Percentiles rank a stretch among this genome's conserved stretches.
phyloP scores from a whole-genome alignment of 2,113 vertebrate species.

The Pampusana beccarii region DNA sequence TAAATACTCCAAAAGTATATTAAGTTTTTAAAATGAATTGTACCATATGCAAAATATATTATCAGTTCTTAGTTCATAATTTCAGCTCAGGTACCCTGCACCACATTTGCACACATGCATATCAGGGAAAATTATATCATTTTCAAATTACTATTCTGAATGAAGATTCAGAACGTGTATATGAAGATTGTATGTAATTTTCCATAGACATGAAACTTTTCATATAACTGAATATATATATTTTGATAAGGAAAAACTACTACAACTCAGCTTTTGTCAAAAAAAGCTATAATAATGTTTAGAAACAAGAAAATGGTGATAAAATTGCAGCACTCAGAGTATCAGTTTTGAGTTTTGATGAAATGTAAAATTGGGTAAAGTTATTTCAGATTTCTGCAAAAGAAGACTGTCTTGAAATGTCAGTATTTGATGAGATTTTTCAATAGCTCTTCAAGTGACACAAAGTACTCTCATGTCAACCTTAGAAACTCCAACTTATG shows the following conservation, averaged over 20 bases:
- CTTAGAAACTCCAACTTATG: neutral
- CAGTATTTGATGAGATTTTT: slow-evolving; percentile 2
- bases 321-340: neutral
- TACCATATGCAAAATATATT: neutral
- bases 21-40: neutral
- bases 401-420: slow-evolving; percentile 8
- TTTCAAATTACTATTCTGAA: slow-evolving; percentile 8
- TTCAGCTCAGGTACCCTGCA: neutral
- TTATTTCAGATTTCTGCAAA: neutral
- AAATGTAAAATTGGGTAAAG: neutral
- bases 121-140: neutral
- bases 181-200: neutral
- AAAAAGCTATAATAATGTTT: neutral
- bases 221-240: neutral
- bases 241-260: neutral
- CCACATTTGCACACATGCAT: neutral
- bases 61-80: neutral
- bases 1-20: neutral
- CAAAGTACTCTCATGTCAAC: neutral
- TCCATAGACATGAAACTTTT: neutral
- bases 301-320: neutral
- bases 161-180: neutral
- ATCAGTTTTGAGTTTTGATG: neutral
- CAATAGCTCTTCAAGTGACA: slow-evolving; percentile 19
- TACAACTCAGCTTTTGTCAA: neutral